phyloP scores from a whole-genome alignment of 2,888 invertebrate genomes.

The Sympetrum striolatum region DNA sequence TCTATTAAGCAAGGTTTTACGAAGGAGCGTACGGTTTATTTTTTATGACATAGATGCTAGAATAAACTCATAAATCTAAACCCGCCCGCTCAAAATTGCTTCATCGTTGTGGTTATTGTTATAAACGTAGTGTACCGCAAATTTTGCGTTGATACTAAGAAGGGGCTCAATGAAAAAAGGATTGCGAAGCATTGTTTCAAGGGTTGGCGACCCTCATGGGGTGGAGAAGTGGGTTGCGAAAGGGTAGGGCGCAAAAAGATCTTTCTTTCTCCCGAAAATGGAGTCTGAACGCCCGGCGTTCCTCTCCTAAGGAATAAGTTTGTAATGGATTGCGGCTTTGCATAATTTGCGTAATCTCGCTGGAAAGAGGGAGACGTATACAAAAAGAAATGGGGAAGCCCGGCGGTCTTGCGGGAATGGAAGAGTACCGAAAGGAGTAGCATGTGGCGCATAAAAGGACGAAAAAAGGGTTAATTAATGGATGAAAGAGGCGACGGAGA shows the following conservation, averaged over 20 bases:
- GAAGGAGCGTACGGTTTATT: no score
- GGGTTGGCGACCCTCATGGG: background rate
- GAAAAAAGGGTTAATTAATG: background rate
- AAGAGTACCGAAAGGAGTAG: background rate
- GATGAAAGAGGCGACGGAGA: background rate
- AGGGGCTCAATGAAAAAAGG: background rate
- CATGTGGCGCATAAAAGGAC: background rate
- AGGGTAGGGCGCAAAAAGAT: background rate
- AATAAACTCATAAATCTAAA: no score
- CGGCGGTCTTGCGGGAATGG: background rate
- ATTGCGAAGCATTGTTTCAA: background rate
- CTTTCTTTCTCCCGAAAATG: background rate
- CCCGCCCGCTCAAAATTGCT: no score
- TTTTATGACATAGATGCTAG: no score
- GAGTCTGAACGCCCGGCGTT: background rate
- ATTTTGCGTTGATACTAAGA: no score
- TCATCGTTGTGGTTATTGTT: no score
- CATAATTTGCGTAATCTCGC: background rate
- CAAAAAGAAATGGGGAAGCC: background rate
- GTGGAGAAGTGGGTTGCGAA: background rate
- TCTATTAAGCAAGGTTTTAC: no score
- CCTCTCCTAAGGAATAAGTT: background rate
- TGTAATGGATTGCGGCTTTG: background rate
- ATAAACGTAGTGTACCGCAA: no score
- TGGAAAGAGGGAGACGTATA: background rate